Percentiles rank a stretch among this genome's conserved stretches.
Evolutionary conservation across 2,113 vertebrate genomes (phyloP).

Genomic region (Cololabis saira): DNA sequence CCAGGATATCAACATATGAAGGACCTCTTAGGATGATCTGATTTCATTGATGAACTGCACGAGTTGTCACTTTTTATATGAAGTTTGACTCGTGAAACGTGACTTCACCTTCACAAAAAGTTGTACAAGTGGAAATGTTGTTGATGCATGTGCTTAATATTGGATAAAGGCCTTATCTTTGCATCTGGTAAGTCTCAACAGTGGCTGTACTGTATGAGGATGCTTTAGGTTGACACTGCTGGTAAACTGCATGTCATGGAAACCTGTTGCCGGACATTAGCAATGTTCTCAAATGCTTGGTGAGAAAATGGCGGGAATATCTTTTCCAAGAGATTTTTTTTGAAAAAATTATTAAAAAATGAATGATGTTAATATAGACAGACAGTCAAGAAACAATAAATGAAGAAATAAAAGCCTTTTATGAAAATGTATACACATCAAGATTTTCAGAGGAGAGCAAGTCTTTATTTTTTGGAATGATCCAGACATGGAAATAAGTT

Average conservation of each 20-base stretch:
- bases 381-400: too few relatives aligned
- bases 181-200: conserved; percentile 67
- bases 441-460: too few relatives aligned
- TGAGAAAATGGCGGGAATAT: conserved; percentile 38
- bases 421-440: too few relatives aligned
- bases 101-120: conserved; percentile 20
- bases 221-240: conserved; percentile 56
- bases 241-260: conserved; percentile 75
- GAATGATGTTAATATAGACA: too few relatives aligned
- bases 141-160: conserved; percentile 46
- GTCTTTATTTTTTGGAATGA: too few relatives aligned
- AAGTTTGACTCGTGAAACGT: conserved; percentile 38
- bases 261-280: conserved; percentile 57
- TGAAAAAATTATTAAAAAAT: too few relatives aligned
- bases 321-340: too few relatives aligned
- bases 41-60: conserved; percentile 76
- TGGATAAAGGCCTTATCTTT: conserved; percentile 35
- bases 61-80: conserved; percentile 14
- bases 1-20: conserved; percentile 24
- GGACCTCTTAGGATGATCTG: conserved; percentile 48
- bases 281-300: conserved; percentile 52
- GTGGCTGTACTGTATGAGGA: conserved; percentile 42
- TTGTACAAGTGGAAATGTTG: conserved; percentile 61
- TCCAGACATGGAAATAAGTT: too few relatives aligned
- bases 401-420: too few relatives aligned